phyloP scores from a whole-genome alignment of 1,140 invertebrate genomes.

The Triops longicaudatus region DNA sequence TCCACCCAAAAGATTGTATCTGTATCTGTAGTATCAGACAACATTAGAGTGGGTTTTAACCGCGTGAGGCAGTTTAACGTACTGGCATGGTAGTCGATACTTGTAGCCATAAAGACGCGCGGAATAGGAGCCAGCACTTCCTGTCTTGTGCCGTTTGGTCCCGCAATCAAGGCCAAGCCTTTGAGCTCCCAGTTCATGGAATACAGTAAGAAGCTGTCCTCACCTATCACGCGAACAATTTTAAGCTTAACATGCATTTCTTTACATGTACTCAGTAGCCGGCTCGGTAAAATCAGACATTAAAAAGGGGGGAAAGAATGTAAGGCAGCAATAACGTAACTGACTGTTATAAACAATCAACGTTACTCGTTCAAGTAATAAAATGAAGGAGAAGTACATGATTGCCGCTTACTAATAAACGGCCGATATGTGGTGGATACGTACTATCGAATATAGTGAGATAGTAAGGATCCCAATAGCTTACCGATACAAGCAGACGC shows the following conservation, averaged over 20 bases:
- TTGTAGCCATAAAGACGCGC: constrained; percentile 59
- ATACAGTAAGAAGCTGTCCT: constrained; percentile 64
- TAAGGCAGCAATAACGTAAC: neutral
- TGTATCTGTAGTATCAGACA: constrained; percentile 38
- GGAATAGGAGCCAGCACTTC: constrained; percentile 66
- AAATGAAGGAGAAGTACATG: no score
- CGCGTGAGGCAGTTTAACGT: constrained; percentile 27
- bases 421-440: no score
- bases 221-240: constrained; percentile 33
- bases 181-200: constrained; percentile 65
- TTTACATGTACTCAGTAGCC: neutral
- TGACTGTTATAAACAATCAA: no score
- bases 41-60: neutral
- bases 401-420: no score
- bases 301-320: neutral
- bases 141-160: constrained; percentile 35
- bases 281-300: neutral
- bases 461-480: neutral
- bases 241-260: neutral
- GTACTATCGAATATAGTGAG: no score
- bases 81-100: constrained; percentile 67
- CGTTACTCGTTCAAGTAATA: no score
- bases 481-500: constrained; percentile 43
- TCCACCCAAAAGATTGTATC: constrained; percentile 75
- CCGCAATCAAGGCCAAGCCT: constrained; percentile 51